Evolutionary conservation across 2,888 invertebrate species (phyloP), one percentile per base, ranked within the genome.

Genomic region (Muschampia plurimacula): DNA sequence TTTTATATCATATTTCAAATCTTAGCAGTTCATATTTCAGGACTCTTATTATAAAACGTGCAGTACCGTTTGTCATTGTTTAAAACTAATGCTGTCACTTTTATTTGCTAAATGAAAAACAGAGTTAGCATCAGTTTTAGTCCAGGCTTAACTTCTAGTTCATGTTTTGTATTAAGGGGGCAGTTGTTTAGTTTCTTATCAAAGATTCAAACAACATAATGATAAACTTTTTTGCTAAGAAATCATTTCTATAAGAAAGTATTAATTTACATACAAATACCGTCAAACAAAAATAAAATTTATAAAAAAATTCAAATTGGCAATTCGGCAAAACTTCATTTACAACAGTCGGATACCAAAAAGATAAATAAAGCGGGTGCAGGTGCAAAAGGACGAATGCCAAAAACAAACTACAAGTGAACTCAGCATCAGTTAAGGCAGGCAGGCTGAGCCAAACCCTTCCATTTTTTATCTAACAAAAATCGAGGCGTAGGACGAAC

Each of bases 401-500:
- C 64, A 36, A 88, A 91, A 91, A 93, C 89, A 91, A 92, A 92
- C 88, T 87, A 87, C 83, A 83, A 86, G 78, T 77, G 77, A 83
- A 84, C 78, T 79, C 79, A 70, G 75, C 77, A 63, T 72, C 79
- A 79, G 79, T 79, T 75, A 75, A 68, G 63, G 67, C 74, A 68
- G 72, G 77, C 75, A 75, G 73, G 76, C 80, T 13, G 59, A 59
- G 82, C 78, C 79, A 83, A 86, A 84, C 85, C 84, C 86, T 86
- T 84, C 84, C 80, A 81, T 88, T 92, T 92, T 92, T 92, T 93
- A 91, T 91, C 92, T 91, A 92, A 93, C 92, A 87, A 92, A 92
- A 91, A 91, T 92, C 88, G 86, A 86, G 82, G 82, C 87, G 88
- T 78, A 81, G 83, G 87, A 83, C 81, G 85, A 81, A 81, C 82